Evolutionary conservation across 2,113 vertebrate species (phyloP), one percentile per base, ranked within the genome.

Genomic region (Sylvilagus bachmani): DNA sequence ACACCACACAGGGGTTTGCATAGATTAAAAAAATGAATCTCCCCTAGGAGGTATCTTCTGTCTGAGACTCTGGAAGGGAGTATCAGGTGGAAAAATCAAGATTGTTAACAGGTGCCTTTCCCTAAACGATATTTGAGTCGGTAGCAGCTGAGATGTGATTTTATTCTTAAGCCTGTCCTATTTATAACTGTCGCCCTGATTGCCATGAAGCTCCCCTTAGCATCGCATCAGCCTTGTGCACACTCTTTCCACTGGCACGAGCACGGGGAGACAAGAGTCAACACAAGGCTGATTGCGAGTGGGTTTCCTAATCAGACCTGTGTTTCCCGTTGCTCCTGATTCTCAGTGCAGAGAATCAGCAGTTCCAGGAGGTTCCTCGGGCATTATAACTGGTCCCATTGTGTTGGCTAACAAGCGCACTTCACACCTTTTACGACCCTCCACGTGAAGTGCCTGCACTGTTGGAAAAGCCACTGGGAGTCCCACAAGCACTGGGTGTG

Each of bases 361-460:
- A 44, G n/a, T 91, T 78, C 90, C 80, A 91, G 83, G 77, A 89
- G 86, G 62, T 55, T 93, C 77, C 83, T 51, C 66, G 71, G 53
- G 49, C 38, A 12, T 6, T 22, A 78, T 88, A 90, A 92, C 89
- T 73, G 61, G 74, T 38, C 64, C 51, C 58, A 75, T 86, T 92
- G 85, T 94, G 55, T 86, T 83, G 44, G 70, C 49, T 69, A 74
- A 67, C 77, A 84, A 82, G 64, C 86, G 93, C 55, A 85, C 70
- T 33, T 31, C 51, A 79, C n/a, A 31, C 44, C 17, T 64, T 88
- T 82, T 22, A 51, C 25, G 92, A 74, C 10, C 71, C 80, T 93
- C 87, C 71, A 29, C 6, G 14, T 58, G 1, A 83, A 61, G 70
- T 6, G 36, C 33, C 71, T 80, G 36, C 3, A 9, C 27, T 38